These are phyloP conservation scores for Pitangus sulphuratus DNA, from an alignment of 2,797 vertebrate genomes.

Conservation along the genomic window DNA sequence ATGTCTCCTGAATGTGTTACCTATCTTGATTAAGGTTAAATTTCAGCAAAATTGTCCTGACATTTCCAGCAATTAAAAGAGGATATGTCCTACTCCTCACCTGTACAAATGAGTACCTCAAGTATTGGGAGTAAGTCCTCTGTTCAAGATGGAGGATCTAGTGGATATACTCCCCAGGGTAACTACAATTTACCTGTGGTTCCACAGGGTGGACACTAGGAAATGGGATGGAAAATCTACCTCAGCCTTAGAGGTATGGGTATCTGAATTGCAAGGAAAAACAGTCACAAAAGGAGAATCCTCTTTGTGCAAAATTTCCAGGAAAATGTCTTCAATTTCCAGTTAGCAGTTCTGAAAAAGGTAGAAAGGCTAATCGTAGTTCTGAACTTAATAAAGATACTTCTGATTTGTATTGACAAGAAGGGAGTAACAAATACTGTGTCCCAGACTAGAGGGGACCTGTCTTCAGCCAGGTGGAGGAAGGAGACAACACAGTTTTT, in stretches of 20 bases:
- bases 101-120: not conserved
- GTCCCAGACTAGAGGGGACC: no score
- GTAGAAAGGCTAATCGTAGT: not conserved
- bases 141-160: no score
- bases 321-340: not conserved
- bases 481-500: not conserved
- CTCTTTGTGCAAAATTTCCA: not conserved
- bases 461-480: not conserved
- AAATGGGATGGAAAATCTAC: not conserved
- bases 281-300: not conserved
- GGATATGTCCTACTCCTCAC: not conserved
- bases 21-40: not conserved
- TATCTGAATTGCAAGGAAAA: not conserved
- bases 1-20: not conserved
- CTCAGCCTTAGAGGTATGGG: not conserved
- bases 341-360: not conserved
- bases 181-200: not conserved
- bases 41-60: not conserved
- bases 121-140: not conserved
- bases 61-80: not conserved
- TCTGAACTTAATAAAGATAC: not conserved
- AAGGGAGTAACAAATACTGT: not conserved
- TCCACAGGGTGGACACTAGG: no score
- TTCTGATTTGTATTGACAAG: not conserved
- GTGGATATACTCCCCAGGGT: not conserved